phyloP scores from a whole-genome alignment of 2,888 invertebrate genomes.

The Trachelus tabidus region DNA sequence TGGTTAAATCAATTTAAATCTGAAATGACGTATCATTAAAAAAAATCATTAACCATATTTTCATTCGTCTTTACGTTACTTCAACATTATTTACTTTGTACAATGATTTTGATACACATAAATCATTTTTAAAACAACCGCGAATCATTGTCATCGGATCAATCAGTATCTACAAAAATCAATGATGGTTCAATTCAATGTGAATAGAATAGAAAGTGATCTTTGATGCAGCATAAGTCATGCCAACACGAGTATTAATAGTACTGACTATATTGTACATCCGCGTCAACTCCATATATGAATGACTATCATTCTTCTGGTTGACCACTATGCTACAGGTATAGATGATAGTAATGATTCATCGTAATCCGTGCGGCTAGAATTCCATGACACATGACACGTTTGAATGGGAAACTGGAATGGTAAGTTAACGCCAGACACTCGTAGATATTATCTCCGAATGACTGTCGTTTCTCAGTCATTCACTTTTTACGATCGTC shows the following conservation, averaged over 20 bases:
- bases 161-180: not conserved
- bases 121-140: not conserved
- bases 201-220: not conserved
- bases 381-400: conserved; percentile 12
- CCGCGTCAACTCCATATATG: not conserved
- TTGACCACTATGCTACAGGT: not conserved
- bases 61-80: not conserved
- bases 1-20: not conserved
- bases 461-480: conserved; percentile 1
- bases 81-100: not conserved
- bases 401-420: conserved; percentile 33
- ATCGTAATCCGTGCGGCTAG: not conserved
- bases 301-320: not conserved
- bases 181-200: not conserved
- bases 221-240: not conserved
- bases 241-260: not conserved
- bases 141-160: not conserved
- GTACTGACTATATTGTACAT: not conserved
- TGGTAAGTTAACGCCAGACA: conserved; percentile 20
- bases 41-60: not conserved
- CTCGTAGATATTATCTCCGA: not conserved
- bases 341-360: not conserved
- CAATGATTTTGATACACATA: not conserved
- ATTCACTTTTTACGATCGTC: not conserved
- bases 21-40: not conserved